Base-by-base conservation (phyloP, 2,888 invertebrate genomes). In the Drosophila aldrichi region DNA sequence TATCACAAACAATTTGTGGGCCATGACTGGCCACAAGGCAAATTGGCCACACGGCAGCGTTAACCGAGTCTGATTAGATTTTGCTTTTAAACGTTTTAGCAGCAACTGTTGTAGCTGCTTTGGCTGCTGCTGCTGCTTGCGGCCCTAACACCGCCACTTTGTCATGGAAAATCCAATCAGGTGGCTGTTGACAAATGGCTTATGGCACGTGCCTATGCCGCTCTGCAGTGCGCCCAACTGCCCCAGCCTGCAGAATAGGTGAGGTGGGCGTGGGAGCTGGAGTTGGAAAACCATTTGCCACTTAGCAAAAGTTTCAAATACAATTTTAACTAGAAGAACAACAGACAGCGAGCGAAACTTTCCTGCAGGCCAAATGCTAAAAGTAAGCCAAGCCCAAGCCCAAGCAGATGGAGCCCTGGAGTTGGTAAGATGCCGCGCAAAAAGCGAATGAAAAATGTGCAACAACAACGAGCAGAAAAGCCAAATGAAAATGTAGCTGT, bases 151-250 rank as follows among this genome's bases (percentile, higher is more conserved):
- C 55, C 72, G 68, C 55, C 74, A 65, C 82, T 78, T 70, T 65
- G 74, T 64, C 67, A 64, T 72, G 62, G 78, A 75, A 49, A 63
- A 86, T 82, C 83, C 83, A 83, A 86, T 86, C 83, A 81, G 86
- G 77, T 74, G 64, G 22, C 58, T 74, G 79, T 81, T 83, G 83
- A 86, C 86, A 83, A 86, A 83, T 83, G 83, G 71, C 79, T 83
- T 86, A 81, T 82, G 86, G 81, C 83, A 86, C 83, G 81, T 83
- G 83, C 79, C 83, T 70, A 63, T 60, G 52, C 73, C 51, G 43
- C 73, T 6, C 29, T 46, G 16, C 43, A 14, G 2, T 14, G 6
- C 57, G 52, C 49, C 22, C 57, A 38, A n/a, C 43, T 43, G 12
- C 25, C 34, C 20, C n/a, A 25, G 25, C 16, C 52, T 14, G 29